Evolutionary conservation across 2,888 invertebrate genomes (phyloP).

Genomic region (Rhingia campestris): DNA sequence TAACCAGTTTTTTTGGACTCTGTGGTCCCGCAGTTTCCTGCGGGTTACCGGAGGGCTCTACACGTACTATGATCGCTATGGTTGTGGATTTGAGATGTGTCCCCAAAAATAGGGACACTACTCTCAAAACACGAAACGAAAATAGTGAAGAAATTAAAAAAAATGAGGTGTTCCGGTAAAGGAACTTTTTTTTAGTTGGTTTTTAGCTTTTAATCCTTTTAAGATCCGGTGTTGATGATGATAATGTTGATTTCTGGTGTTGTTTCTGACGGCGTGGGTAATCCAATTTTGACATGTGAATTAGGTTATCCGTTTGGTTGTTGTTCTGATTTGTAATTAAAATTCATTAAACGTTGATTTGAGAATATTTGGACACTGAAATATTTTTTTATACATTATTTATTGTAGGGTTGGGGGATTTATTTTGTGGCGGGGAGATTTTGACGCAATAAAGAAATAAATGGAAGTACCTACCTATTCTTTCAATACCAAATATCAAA

Average conservation of each 20-base stretch:
- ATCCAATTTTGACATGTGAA: constrained; percentile 50
- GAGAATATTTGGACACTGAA: constrained; percentile 27
- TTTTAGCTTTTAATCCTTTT: constrained; percentile 41
- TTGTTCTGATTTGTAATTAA: constrained; percentile 15
- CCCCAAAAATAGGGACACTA: constrained; percentile 74
- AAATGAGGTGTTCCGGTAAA: constrained; percentile 1
- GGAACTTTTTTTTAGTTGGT: constrained; percentile 16
- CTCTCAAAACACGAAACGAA: constrained; percentile 67
- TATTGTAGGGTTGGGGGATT: neutral
- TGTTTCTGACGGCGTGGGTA: constrained; percentile 24
- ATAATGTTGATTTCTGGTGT: constrained; percentile 11
- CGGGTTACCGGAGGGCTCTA: constrained; percentile 78
- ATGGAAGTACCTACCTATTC: too few relatives aligned
- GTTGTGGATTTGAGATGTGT: constrained; percentile 74
- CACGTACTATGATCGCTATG: constrained; percentile 79
- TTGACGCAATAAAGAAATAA: constrained; percentile 46
- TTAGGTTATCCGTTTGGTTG: constrained; percentile 28
- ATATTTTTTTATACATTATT: constrained; percentile 3
- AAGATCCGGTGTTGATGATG: neutral
- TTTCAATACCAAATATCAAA: too few relatives aligned
- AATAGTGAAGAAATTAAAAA: constrained; percentile 34
- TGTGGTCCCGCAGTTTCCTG: constrained; percentile 78
- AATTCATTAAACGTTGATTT: constrained; percentile 1
- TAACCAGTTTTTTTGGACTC: constrained; percentile 75
- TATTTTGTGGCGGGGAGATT: neutral